phyloP scores from a whole-genome alignment of 2,797 vertebrate genomes.

The Channa striata region DNA sequence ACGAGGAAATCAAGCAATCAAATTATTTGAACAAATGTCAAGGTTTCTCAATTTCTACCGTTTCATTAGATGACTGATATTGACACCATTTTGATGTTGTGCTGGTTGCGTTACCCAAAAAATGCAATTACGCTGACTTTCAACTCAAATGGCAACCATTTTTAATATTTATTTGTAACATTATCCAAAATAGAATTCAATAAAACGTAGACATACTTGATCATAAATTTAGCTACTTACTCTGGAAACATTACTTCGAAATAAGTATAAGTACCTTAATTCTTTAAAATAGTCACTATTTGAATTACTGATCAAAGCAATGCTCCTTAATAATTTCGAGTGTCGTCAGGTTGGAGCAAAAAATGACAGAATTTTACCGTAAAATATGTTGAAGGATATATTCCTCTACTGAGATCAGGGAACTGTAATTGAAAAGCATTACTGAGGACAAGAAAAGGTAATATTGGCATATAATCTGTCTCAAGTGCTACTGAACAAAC shows the following conservation, averaged over 20 bases:
- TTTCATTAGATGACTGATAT: no score
- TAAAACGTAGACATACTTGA: no score
- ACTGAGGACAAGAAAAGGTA: constrained; percentile 39
- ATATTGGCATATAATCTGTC: constrained; percentile 70
- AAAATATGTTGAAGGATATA: background rate
- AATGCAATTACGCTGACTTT: background rate
- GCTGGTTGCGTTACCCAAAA: background rate
- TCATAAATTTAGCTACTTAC: no score
- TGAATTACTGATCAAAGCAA: no score
- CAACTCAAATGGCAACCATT: background rate
- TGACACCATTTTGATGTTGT: background rate
- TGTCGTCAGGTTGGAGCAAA: background rate
- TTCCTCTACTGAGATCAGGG: constrained; percentile 8
- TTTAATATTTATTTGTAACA: background rate
- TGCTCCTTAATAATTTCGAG: background rate
- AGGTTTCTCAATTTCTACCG: background rate
- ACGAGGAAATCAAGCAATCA: background rate
- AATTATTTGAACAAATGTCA: background rate
- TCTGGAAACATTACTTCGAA: no score
- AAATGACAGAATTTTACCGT: background rate
- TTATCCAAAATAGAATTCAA: background rate
- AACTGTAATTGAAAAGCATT: constrained; percentile 42
- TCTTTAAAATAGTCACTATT: no score
- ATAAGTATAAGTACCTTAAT: no score
- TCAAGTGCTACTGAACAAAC: constrained; percentile 72